phyloP scores from a whole-genome alignment of 2,113 vertebrate genomes.

The Coryphaenoides rupestris region DNA sequence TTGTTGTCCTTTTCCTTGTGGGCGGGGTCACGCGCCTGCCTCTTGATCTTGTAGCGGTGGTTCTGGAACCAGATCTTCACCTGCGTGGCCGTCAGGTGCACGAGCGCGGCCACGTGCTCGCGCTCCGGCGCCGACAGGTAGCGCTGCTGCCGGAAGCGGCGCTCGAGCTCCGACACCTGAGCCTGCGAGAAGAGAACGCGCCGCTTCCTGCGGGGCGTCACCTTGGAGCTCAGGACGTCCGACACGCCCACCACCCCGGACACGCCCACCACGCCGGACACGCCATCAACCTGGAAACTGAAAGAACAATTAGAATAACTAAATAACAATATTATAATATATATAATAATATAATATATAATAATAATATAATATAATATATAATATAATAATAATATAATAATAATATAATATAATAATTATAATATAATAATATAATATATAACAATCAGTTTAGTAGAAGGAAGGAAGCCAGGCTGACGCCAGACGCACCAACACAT shows the following conservation, averaged over 20 bases:
- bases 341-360: no score
- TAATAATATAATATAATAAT: no score
- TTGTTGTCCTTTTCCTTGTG: not conserved
- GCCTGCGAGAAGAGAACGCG: slow-evolving; percentile 92
- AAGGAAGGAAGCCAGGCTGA: no score
- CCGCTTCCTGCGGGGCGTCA: slow-evolving; percentile 84
- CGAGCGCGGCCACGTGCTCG: slow-evolving; percentile 89
- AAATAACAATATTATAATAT: no score
- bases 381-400: no score
- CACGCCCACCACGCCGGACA: slow-evolving; percentile 82
- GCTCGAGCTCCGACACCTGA: slow-evolving; percentile 90
- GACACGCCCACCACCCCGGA: slow-evolving; percentile 78
- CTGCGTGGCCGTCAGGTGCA: slow-evolving; percentile 91
- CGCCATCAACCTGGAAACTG: slow-evolving; percentile 91
- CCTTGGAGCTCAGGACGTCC: slow-evolving; percentile 67
- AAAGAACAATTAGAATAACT: slow-evolving; percentile 2
- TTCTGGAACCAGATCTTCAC: slow-evolving; percentile 99
- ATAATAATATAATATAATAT: no score
- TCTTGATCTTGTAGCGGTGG: slow-evolving; percentile 95
- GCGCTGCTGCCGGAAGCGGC: slow-evolving; percentile 89
- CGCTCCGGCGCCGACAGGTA: slow-evolving; percentile 94
- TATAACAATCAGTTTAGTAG: no score
- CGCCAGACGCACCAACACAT: no score
- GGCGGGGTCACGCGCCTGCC: slow-evolving; percentile 86
- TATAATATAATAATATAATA: no score